Percentiles rank a stretch among this genome's conserved stretches.
Conservation (phyloP, 1,140 invertebrate species). For the Mylabris phalerata region DNA sequence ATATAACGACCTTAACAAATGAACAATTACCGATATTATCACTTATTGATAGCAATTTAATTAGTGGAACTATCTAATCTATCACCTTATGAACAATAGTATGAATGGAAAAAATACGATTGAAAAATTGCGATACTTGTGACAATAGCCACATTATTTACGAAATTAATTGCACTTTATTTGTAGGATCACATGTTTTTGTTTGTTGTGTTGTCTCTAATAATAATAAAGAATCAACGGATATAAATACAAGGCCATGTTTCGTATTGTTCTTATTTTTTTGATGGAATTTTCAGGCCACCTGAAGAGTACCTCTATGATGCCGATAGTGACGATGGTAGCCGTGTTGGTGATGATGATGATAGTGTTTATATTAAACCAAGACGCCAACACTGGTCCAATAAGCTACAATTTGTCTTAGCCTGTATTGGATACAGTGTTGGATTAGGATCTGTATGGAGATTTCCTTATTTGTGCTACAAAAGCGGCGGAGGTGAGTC, state of each 20-base stretch:
- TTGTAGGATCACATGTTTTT: too few species aligned
- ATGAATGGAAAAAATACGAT: too few species aligned
- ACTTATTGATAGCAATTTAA: too few species aligned
- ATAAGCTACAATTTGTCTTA: slow-evolving; percentile 84
- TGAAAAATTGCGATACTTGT: too few species aligned
- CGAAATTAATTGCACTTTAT: too few species aligned
- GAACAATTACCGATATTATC: too few species aligned
- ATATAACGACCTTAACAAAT: too few species aligned
- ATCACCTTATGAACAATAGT: too few species aligned
- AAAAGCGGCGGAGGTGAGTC: slow-evolving; percentile 73
- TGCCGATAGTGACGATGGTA: slow-evolving; percentile 54
- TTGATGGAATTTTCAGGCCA: slow-evolving; percentile 45
- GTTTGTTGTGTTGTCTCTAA: too few species aligned
- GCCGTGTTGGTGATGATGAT: slow-evolving; percentile 53
- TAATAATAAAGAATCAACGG: background rate
- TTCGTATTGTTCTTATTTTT: slow-evolving; percentile 1
- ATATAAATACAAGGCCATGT: slow-evolving; percentile 9
- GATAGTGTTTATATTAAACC: slow-evolving; percentile 61
- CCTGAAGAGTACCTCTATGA: slow-evolving; percentile 60
- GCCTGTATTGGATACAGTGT: slow-evolving; percentile 89
- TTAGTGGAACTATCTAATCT: too few species aligned
- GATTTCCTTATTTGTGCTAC: slow-evolving; percentile 78
- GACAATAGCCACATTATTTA: too few species aligned
- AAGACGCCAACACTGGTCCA: slow-evolving; percentile 74
- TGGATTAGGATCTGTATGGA: slow-evolving; percentile 87